Conservation (phyloP, 2,113 vertebrate genomes). For the Callocephalon fimbriatum region DNA sequence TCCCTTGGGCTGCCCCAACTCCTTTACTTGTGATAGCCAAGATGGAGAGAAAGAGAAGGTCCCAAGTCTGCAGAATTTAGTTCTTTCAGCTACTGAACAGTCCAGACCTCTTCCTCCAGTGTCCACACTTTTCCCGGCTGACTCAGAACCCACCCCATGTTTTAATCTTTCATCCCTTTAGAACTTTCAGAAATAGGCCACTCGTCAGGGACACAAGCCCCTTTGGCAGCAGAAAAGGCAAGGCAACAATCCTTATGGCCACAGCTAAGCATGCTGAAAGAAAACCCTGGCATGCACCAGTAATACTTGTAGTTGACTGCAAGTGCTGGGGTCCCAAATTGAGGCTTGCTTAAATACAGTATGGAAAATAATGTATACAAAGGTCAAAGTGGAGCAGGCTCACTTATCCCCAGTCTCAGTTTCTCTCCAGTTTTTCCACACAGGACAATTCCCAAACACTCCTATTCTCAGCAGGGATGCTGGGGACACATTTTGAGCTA, state of each 20-base stretch:
- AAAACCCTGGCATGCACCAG: neutral
- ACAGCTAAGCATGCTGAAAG: neutral
- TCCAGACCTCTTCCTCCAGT: neutral
- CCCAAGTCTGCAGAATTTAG: neutral
- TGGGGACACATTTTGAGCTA: neutral
- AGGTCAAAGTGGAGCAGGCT: neutral
- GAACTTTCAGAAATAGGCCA: neutral
- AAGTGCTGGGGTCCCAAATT: neutral
- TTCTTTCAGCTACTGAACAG: neutral
- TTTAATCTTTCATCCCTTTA: neutral
- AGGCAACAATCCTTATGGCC: neutral
- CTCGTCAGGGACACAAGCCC: neutral
- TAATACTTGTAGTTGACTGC: neutral
- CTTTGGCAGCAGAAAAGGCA: neutral
- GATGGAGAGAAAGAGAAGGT: neutral
- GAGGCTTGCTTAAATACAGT: neutral
- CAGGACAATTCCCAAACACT: neutral
- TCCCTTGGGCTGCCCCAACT: neutral
- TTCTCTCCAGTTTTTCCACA: neutral
- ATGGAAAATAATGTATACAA: neutral
- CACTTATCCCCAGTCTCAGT: neutral
- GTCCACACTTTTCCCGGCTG: neutral
- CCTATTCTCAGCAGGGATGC: neutral
- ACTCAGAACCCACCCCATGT: neutral
- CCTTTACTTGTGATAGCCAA: neutral